A percentile compares a stretch with the other conserved stretches of the same genome.
These are phyloP conservation scores for Pogonomyrmex californicus DNA, from an alignment of 1,140 invertebrate genomes.

Conservation along the genomic window DNA sequence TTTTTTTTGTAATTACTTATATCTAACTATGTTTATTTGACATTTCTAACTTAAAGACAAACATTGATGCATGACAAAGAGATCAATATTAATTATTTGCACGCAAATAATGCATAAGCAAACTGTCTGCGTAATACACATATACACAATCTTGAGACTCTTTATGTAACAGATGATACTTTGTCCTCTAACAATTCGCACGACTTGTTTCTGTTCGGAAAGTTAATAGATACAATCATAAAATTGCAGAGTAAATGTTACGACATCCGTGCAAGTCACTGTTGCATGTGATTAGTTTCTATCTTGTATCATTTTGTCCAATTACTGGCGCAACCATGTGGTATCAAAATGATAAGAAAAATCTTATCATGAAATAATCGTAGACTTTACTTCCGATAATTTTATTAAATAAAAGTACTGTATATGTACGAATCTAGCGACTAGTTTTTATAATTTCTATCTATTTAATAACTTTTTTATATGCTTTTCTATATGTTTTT, in stretches of 20 bases:
- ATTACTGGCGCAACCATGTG: background rate
- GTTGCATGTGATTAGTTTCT: background rate
- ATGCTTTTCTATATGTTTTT: too few relatives aligned
- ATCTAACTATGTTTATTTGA: background rate
- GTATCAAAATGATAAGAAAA: background rate
- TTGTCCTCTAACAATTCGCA: background rate
- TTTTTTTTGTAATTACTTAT: background rate
- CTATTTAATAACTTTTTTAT: too few relatives aligned
- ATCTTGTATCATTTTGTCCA: background rate
- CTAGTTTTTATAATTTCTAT: too few relatives aligned
- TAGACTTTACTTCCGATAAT: background rate
- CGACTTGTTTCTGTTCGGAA: background rate
- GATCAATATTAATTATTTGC: conserved; percentile 16
- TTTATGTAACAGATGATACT: conserved; percentile 56
- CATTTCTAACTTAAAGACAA: background rate
- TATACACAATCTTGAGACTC: conserved; percentile 16
- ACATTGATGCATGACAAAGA: background rate
- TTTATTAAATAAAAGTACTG: background rate
- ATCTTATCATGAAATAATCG: background rate
- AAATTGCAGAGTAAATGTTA: background rate
- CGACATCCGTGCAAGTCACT: conserved; percentile 28
- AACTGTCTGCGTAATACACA: background rate
- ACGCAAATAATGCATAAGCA: conserved; percentile 9
- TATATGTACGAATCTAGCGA: too few relatives aligned
- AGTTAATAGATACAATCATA: conserved; percentile 47